Conservation (phyloP, 2,113 vertebrate genomes). For the Zeus faber region DNA sequence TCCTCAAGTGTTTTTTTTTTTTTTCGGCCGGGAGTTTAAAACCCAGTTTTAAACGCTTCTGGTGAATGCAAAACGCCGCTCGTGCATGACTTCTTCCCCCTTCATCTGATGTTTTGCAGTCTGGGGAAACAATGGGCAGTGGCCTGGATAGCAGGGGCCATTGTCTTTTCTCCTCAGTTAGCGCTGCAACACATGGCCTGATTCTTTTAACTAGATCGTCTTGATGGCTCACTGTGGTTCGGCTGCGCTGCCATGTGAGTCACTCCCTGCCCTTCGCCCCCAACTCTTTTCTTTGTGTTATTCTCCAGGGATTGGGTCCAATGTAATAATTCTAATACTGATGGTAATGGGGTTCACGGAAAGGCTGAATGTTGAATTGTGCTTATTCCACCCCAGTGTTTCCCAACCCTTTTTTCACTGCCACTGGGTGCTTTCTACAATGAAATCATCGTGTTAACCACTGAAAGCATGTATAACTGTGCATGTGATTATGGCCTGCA, state of each 20-base stretch:
- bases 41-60: too few species aligned
- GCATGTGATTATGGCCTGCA: too few species aligned
- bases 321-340: constrained; percentile 9
- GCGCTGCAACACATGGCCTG: constrained; percentile 44
- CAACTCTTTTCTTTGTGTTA: constrained; percentile 16
- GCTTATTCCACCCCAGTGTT: too few species aligned
- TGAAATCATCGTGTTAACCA: too few species aligned
- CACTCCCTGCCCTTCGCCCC: not conserved
- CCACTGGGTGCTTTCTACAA: too few species aligned
- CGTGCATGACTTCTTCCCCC: constrained; percentile 40
- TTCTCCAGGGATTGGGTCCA: constrained; percentile 5
- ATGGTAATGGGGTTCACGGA: constrained; percentile 4
- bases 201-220: constrained; percentile 56
- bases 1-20: not conserved
- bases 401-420: too few species aligned
- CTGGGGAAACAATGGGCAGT: constrained; percentile 58
- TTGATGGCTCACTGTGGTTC: constrained; percentile 39
- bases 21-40: not conserved
- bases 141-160: constrained; percentile 44
- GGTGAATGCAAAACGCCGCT: not conserved
- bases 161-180: constrained; percentile 32
- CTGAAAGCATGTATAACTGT: too few species aligned
- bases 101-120: constrained; percentile 44
- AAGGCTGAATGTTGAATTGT: not conserved
- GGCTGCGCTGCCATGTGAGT: constrained; percentile 25